Evolutionary conservation across 2,113 vertebrate genomes (phyloP), one percentile per base, ranked within the genome.

Genomic region (Pandion haliaetus): DNA sequence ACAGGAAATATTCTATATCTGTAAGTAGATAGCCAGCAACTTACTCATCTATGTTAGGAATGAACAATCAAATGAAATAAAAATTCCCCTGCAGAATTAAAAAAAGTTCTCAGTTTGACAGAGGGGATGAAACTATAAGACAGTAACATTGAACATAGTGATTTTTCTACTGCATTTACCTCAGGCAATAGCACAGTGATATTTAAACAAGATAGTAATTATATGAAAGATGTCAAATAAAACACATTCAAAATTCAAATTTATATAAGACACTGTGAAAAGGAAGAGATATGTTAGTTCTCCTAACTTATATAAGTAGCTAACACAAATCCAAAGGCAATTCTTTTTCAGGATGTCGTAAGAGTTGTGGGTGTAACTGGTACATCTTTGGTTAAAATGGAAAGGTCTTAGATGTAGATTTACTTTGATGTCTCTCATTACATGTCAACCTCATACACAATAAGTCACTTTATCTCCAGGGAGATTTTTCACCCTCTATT

Each of bases 111-210:
- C 28, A n/a, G 8, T 93, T 94, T 92, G 83, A 93, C 69, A 93
- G 88, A 93, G 25, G 23, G 55, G 45, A 73, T 88, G 58, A 65
- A 91, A 86, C 72, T 90, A 10, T 79, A 88, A 93, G 82, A 90
- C 61, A 88, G 50, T 76, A 90, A 91, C 52, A 87, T 40, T 81
- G 83, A 96, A 86, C 32, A 49, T n/a, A 90, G 86, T 88, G 83
- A 95, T 95, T 97, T 97, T 96, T 95, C 94, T 91, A 70, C 78
- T 89, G 79, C 81, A 95, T 95, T 96, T 95, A 93, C 84, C 88
- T 93, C 82, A 94, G 86, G 83, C 88, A 94, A 88, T 74, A 88
- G 54, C 54, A 83, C 40, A 94, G 62, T 86, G 91, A 91, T 95
- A 95, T 94, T 96, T 96, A 93, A 96, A 94, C 90, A 94, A 91